Base-by-base conservation (phyloP, 2,113 vertebrate genomes). In the Chauna torquata region DNA sequence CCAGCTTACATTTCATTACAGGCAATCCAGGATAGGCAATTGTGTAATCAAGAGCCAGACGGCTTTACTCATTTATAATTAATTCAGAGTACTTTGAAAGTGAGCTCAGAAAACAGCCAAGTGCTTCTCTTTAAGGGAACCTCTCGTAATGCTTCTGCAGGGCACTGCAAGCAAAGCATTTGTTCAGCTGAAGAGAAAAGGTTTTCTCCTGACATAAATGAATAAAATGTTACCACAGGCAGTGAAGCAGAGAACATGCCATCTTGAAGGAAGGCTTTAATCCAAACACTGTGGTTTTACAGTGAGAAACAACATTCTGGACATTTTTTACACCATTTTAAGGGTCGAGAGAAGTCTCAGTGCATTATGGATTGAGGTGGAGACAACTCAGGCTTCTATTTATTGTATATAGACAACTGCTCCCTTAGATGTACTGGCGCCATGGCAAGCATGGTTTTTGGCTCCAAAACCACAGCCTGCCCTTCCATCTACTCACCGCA, bases 1-100 rank as follows among this genome's bases (percentile, higher is more conserved):
- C 84, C 88, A 91, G 80, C 69, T 86, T 80, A 88, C 55, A 44
- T 74, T 87, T 94, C 49, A 76, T 96, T 87, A 94, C 71, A 88
- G 85, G 58, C 79, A 94, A 91, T 59, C 68, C 62, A 82, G 72
- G 85, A 90, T 78, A 92, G 88, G 92, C 84, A 95, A 87, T 77
- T 95, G 92, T 95, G 90, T 94, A 96, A 96, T 94, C 90, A 96
- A 82, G 91, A 97, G 94, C 96, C 88, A 96, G 94, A 75, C 88
- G 4, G 90, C 92, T 96, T 94, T 92, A 97, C 92, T 96, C 87
- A 96, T 97, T 95, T 97, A 96, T 95, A 97, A 97, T 97, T 97
- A 96, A 96, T 97, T 94, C 93, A 93, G 71, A 96, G 91, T 95
- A 97, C 94, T 96, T 96, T 96, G 94, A 97, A 97, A 97, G 90